Conservation (phyloP, 2,797 vertebrate genomes). For the Pristis pectinata region DNA sequence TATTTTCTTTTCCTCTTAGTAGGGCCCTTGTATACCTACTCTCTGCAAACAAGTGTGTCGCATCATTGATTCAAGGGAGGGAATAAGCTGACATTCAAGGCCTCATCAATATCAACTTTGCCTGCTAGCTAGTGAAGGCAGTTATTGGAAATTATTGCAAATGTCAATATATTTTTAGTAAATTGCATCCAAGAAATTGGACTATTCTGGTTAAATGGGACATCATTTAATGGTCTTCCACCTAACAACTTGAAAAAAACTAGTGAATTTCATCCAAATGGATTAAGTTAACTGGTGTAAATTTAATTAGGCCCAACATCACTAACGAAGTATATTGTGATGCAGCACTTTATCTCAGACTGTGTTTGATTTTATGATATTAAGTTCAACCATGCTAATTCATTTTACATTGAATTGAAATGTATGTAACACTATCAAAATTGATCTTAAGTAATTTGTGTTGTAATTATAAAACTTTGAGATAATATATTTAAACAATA, state of each 20-base stretch:
- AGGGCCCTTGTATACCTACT: neutral
- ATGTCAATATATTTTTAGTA: neutral
- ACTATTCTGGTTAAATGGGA: neutral
- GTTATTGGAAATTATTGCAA: neutral
- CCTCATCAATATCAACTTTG: neutral
- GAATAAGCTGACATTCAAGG: neutral
- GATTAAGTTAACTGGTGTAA: neutral
- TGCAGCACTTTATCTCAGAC: neutral
- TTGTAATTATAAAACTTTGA: neutral
- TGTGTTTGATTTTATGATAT: neutral
- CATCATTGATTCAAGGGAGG: neutral
- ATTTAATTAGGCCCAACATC: neutral
- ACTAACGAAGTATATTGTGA: neutral
- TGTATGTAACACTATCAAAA: constrained; percentile 3
- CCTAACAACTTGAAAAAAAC: neutral
- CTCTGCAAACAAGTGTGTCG: neutral
- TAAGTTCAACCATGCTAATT: neutral
- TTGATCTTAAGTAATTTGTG: neutral
- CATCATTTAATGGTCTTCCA: neutral
- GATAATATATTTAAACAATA: neutral
- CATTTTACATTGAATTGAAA: neutral
- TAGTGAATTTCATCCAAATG: neutral
- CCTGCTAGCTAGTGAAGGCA: neutral
- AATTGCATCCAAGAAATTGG: neutral
- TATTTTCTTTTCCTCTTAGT: neutral